Conservation (phyloP, 2,113 vertebrate genomes). For the Centropus bengalensis region DNA sequence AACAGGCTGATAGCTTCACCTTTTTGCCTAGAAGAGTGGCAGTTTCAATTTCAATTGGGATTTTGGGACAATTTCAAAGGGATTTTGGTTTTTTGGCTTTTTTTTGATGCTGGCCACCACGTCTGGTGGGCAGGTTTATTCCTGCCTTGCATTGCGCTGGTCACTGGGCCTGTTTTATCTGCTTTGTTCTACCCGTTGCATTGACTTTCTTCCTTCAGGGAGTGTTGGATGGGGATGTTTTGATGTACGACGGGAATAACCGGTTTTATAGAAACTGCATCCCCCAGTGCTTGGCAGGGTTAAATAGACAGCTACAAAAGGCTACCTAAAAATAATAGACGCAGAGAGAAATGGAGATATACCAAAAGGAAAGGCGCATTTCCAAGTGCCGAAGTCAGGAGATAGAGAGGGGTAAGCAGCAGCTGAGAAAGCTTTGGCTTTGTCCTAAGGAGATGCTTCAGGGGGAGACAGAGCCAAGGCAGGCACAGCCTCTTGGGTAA, state of each 20-base stretch:
- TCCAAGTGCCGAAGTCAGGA: not conserved
- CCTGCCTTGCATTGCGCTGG: not conserved
- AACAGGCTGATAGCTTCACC: slow-evolving; percentile 1
- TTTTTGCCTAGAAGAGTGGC: not conserved
- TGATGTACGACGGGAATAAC: not conserved
- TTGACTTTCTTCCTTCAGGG: not conserved
- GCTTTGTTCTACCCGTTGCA: not conserved
- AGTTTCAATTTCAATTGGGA: not conserved
- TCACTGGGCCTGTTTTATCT: not conserved
- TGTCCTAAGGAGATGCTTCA: accelerated
- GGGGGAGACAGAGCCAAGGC: not conserved
- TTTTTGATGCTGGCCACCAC: not conserved
- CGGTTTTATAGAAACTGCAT: not conserved
- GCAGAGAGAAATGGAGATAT: not conserved
- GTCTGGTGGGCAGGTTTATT: not conserved
- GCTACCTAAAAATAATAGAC: not conserved
- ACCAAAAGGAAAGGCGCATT: not conserved
- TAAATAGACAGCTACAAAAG: not conserved
- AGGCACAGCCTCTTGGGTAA: not conserved
- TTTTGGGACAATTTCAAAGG: not conserved
- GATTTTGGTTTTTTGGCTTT: not conserved
- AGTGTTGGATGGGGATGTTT: not conserved
- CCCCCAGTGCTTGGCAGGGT: not conserved
- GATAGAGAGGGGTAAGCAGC: not conserved
- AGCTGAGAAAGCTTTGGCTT: not conserved